Conservation (phyloP, 2,797 vertebrate genomes). For the Chloroceryle amazona region DNA sequence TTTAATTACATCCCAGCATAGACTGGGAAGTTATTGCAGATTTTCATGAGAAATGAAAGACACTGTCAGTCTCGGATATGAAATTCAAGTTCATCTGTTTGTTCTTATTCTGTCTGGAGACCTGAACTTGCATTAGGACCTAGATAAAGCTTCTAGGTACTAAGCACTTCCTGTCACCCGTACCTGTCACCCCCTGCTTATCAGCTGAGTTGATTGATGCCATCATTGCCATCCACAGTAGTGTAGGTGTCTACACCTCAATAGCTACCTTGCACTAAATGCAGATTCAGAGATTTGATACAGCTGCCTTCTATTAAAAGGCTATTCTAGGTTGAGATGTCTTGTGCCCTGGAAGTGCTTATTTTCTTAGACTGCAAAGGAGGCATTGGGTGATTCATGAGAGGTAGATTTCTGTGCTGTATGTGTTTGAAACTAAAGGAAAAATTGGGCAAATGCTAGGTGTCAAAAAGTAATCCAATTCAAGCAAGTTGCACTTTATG, state of each 20-base stretch:
- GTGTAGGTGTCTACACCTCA: background rate
- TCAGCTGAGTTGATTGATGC: background rate
- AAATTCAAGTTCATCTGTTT: background rate
- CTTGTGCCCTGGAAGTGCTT: background rate
- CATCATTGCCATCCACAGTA: background rate
- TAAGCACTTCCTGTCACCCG: fast-evolving
- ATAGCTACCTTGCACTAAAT: background rate
- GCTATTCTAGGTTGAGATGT: background rate
- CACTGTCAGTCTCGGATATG: background rate
- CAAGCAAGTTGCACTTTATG: background rate
- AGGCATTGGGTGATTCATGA: background rate
- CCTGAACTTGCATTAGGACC: background rate
- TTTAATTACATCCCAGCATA: background rate
- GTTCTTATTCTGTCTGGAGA: background rate
- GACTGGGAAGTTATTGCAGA: background rate
- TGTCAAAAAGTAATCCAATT: background rate
- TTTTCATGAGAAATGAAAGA: background rate
- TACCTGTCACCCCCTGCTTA: fast-evolving
- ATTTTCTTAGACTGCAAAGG: background rate
- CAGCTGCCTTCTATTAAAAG: background rate
- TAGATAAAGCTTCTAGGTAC: background rate
- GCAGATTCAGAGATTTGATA: background rate
- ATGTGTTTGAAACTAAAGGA: background rate
- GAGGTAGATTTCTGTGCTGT: background rate
- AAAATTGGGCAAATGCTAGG: background rate